phyloP scores from a whole-genome alignment of 2,888 invertebrate genomes.

The Cylloceria caligata region DNA sequence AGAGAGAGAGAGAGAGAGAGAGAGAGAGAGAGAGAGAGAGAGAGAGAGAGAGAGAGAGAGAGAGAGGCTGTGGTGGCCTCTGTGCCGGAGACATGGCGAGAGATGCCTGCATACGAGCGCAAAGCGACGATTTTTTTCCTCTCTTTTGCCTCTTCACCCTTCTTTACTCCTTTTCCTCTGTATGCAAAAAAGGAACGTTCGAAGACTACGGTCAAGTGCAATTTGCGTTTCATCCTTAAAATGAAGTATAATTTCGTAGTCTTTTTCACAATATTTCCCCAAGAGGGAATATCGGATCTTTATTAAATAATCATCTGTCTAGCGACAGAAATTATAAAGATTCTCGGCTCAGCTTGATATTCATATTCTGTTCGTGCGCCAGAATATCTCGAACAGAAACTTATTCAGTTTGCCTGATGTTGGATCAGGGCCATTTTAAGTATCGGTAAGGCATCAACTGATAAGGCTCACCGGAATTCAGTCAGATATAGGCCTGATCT shows the following conservation, averaged over 20 bases:
- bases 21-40: constrained; percentile 38
- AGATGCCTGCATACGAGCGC: constrained; percentile 47
- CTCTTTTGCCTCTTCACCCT: constrained; percentile 20
- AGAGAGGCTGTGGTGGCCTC: constrained; percentile 12
- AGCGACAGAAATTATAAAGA: constrained; percentile 10
- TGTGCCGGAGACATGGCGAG: constrained; percentile 39
- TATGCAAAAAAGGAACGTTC: constrained; percentile 28
- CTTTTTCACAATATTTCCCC: neutral
- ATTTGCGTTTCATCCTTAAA: constrained; percentile 42
- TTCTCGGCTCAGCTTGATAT: constrained; percentile 36
- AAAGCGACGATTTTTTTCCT: constrained; percentile 40
- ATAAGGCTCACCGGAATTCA: too few species aligned
- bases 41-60: constrained; percentile 34
- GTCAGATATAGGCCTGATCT: too few species aligned
- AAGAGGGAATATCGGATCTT: neutral
- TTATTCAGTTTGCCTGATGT: too few species aligned
- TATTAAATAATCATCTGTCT: constrained; percentile 8
- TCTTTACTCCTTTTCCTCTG: neutral
- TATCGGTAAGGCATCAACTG: too few species aligned
- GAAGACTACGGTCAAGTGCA: neutral
- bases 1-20: constrained; percentile 35
- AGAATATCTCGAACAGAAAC: too few species aligned
- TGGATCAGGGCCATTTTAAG: too few species aligned
- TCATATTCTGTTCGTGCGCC: constrained; percentile 20
- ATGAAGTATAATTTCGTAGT: constrained; percentile 14